Conservation (phyloP, 1,140 invertebrate species). For the Heliothis virescens region DNA sequence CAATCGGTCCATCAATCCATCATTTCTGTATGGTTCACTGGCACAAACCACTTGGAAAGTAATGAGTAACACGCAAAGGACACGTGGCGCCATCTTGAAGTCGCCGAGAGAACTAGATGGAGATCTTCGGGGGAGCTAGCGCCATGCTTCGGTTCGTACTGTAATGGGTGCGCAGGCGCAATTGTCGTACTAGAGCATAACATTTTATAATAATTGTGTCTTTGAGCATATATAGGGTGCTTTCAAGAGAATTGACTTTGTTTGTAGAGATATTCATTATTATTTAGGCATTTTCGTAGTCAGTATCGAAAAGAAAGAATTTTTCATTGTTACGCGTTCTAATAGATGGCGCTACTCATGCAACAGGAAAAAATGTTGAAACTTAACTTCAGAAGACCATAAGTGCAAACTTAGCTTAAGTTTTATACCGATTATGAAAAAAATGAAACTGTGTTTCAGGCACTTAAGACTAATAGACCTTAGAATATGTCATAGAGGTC, state of each 20-base stretch:
- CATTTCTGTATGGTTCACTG: slow-evolving; percentile 67
- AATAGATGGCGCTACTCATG: slow-evolving; percentile 55
- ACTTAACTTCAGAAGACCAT: too few species aligned
- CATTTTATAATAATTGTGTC: slow-evolving; percentile 58
- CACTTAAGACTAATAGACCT: too few species aligned
- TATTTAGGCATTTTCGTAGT: not conserved
- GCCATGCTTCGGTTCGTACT: slow-evolving; percentile 66
- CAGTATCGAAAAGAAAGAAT: not conserved
- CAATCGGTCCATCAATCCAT: slow-evolving; percentile 87
- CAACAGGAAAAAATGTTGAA: not conserved
- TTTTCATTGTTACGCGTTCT: not conserved
- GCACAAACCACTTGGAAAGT: slow-evolving; percentile 57
- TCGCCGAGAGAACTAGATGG: slow-evolving; percentile 63
- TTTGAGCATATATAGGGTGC: slow-evolving; percentile 63
- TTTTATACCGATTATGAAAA: too few species aligned
- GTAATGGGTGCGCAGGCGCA: slow-evolving; percentile 71
- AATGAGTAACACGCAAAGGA: slow-evolving; percentile 61
- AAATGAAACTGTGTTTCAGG: too few species aligned
- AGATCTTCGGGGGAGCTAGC: slow-evolving; percentile 46
- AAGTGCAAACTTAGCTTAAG: too few species aligned
- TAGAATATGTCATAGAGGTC: too few species aligned
- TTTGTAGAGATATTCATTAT: not conserved
- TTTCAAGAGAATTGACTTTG: slow-evolving; percentile 19
- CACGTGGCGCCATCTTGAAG: slow-evolving; percentile 73
- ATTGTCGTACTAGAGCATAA: slow-evolving; percentile 69